Evolutionary conservation across 2,113 vertebrate genomes (phyloP).

Genomic region (Myrmophylax atrothorax): DNA sequence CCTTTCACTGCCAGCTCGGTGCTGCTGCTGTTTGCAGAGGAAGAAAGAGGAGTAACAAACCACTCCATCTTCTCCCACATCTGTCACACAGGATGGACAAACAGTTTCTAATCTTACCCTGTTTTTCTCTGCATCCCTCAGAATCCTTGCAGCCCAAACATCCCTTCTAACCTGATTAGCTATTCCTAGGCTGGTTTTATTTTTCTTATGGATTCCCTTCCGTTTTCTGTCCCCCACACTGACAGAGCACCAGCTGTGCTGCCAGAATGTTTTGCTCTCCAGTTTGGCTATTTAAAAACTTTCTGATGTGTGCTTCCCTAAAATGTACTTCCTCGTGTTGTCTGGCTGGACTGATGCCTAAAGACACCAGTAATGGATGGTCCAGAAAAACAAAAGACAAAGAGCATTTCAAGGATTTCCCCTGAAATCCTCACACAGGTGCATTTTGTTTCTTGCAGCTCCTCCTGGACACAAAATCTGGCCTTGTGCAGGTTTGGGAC

Average conservation of each 20-base stretch:
- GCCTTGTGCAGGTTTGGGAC: neutral
- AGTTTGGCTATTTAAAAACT: conserved; percentile 28
- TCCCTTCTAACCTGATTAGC: neutral
- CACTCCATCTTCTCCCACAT: conserved; percentile 8
- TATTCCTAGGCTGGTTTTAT: neutral
- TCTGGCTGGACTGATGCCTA: neutral
- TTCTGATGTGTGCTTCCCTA: neutral
- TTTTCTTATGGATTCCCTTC: neutral
- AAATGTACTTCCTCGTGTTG: neutral
- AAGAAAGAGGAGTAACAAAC: conserved; percentile 7
- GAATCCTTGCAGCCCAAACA: conserved; percentile 38
- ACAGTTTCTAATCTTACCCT: conserved; percentile 1
- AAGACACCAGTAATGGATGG: neutral
- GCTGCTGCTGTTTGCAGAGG: conserved; percentile 1
- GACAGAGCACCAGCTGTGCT: neutral
- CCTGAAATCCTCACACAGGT: neutral
- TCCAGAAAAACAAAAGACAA: neutral
- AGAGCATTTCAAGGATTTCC: neutral
- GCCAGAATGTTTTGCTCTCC: neutral
- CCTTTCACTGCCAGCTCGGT: conserved; percentile 28
- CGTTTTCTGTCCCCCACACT: neutral
- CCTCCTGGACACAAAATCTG: neutral
- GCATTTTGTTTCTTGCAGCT: neutral
- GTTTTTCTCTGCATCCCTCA: neutral
- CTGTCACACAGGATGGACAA: neutral